Conservation (phyloP, 2,888 invertebrate species). For the Lasioglossum lativentre region DNA sequence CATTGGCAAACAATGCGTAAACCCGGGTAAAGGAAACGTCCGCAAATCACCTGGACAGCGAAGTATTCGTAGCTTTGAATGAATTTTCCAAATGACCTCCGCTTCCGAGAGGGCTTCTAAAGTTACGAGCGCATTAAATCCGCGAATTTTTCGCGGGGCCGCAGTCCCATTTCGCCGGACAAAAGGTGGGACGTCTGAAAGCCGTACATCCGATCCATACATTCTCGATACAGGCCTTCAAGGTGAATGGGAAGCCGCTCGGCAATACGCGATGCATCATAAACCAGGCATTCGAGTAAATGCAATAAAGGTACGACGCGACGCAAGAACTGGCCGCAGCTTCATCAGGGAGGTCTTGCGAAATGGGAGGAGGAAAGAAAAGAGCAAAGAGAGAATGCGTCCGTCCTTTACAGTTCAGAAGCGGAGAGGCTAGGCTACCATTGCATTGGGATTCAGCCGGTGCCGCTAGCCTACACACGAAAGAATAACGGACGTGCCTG, state of each 20-base stretch:
- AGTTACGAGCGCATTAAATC: slow-evolving; percentile 22
- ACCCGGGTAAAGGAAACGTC: not conserved
- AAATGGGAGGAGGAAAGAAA: slow-evolving; percentile 23
- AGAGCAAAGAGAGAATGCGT: slow-evolving; percentile 1
- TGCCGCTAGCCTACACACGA: slow-evolving; percentile 35
- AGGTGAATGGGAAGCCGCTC: slow-evolving; percentile 46
- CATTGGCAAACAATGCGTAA: too few species aligned
- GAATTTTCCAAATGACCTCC: not conserved
- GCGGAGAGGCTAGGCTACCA: not conserved
- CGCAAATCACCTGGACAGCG: not conserved
- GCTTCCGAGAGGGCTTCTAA: not conserved
- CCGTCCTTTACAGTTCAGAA: not conserved
- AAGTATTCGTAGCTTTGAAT: not conserved
- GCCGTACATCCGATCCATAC: slow-evolving; percentile 25
- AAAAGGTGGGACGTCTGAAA: slow-evolving; percentile 36
- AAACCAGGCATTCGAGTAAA: slow-evolving; percentile 46
- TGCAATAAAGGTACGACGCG: slow-evolving; percentile 33
- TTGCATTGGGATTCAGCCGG: slow-evolving; percentile 54
- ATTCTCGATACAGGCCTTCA: slow-evolving; percentile 24
- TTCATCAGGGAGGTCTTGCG: slow-evolving; percentile 47
- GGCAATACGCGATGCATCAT: slow-evolving; percentile 58
- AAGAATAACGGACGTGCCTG: slow-evolving; percentile 68
- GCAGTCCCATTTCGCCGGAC: slow-evolving; percentile 22
- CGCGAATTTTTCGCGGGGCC: slow-evolving; percentile 15
- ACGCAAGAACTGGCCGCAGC: slow-evolving; percentile 5